Evolutionary conservation across 2,888 invertebrate genomes (phyloP), one percentile per base, ranked within the genome.

Genomic region (Hypolimnas misippus): DNA sequence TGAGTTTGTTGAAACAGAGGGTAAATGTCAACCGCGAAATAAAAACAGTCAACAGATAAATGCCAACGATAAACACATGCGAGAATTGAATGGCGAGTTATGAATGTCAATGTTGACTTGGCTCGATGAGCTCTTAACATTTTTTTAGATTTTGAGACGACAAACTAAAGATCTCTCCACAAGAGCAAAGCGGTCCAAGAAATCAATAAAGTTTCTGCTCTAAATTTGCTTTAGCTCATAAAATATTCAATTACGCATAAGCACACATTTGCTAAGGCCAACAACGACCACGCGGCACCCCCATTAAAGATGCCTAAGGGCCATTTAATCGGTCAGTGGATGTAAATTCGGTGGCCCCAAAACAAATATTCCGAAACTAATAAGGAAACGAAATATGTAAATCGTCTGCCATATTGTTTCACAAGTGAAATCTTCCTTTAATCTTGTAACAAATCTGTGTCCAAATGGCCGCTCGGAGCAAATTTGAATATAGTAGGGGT

Each of bases 391-490:
- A 91, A 92, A 92, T 92, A 92, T 91, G 92, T 92, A 92, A 92
- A 92, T 92, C 86, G 87, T 84, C 83, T 89, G 87, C 89, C 90
- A 92, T 92, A 92, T 92, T 91, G 92, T 92, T 92, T 88, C 89
- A 87, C 89, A 91, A 92, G 92, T 92, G 89, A 92, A 92, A 92
- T 92, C 92, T 92, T 92, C 92, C 92, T 91, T 92, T 92, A 92
- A 92, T 93, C 92, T 92, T 93, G 92, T 92, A 92, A 92, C 92
- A 92, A 92, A 92, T 92, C 92, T 89, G 90, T 87, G 92, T 91
- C 87, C 90, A 92, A 92, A 92, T 92, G 92, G 89, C 86, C 92
- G 89, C 88, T 81, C 84, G 83, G 86, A 84, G 82, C 73, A 79
- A 87, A 91, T 91, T 92, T 91, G 89, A 91, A 91, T 90, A 91